Base-by-base conservation (phyloP, 2,888 invertebrate species). In the Pristionchus fissidentatus region DNA sequence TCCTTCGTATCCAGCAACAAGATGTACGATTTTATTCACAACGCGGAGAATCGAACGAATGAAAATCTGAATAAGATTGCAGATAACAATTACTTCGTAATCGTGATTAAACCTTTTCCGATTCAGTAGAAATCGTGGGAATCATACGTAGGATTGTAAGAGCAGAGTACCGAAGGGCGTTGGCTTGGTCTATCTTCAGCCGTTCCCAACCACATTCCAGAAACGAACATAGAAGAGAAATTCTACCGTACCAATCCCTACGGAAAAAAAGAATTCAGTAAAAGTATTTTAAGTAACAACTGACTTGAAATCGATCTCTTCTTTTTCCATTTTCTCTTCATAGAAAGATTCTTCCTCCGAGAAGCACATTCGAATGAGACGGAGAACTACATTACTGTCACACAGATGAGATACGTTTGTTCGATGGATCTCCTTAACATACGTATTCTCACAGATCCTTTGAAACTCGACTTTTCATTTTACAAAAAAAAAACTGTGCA, bases 161-260 rank as follows among this genome's bases (percentile, higher is more conserved):
- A 29, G 55, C 57, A 26, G 41, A 55, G 10, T 57, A 38, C 26
- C 79, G 35, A 15, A 79, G 52, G 1, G 35, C 38, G 15, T 57
- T 55, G 7, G 41, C 43, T 35, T 79, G 41, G 5, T 79, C 79
- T 4, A 26, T n/a, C 2, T 19, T 38, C n/a, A 79, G 22, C 19
- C 55, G 10, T 26, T 57, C 41, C 79, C 57, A 79, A n/a, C 57
- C 55, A 38, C 79, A 79, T 10, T 57, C 79, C 29, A 79, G 26
- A 22, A 79, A 41, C 4, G 55, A 10, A 35, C 38, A 38, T 2
- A 79, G 41, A 3, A 79, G 41, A 1, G 57, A 57, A 19, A 79
- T n/a, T 1, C 79, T 22, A 22, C 41, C 79, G 41, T 57, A 41
- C 55, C 55, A 79, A 15, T 38, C 35, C 15, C 57, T 57, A 7